Evolutionary conservation across 2,113 vertebrate genomes (phyloP), one percentile per base, ranked within the genome.

Genomic region (Protomyctophum bolini): DNA sequence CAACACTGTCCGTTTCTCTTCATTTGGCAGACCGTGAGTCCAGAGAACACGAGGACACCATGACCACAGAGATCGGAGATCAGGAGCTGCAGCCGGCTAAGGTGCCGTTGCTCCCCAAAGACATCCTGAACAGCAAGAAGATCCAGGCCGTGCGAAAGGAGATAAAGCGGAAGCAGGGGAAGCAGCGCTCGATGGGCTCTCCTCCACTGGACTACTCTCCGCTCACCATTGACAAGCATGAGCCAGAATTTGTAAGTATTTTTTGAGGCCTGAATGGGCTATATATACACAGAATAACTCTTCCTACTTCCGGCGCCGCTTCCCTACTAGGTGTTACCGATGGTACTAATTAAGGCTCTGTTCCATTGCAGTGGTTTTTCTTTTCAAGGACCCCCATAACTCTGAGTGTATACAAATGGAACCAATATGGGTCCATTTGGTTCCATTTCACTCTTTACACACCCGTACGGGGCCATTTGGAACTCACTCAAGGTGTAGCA

Each of bases 201-300:
- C 63, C 91, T 10, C 83, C 93, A 0, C 83, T 95, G 84, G 97
- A 98, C 88, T 98, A 96, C 0, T 94, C 95, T 0, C 94, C 96
- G n/a, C 87, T 96, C 66, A 93, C 96, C 0, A 93, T 97, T 7
- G 94, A 95, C 88, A 97, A 96, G 86, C 96, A 97, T 51, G 97
- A 99, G 76, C 96, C 97, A 0, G 97, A 98, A 76, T 94, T 97
- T 92, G 98, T 98, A 89, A 89, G 95, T 92, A 60, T 28, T 47
- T 7, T 9, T 10, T 2, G 2, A 41, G 33, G 33, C 21, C 21
- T 21, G 21, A 21, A 21, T 21, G 21, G 21, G 21, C 21, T 21
- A 21, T 21, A 21, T 21, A 21, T 21, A 2, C 21, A 21, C 21
- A n/a, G n/a, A n/a, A n/a, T n/a, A n/a, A n/a, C n/a, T n/a, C n/a